phyloP scores from a whole-genome alignment of 2,113 vertebrate genomes.

The Tyrannus savana region DNA sequence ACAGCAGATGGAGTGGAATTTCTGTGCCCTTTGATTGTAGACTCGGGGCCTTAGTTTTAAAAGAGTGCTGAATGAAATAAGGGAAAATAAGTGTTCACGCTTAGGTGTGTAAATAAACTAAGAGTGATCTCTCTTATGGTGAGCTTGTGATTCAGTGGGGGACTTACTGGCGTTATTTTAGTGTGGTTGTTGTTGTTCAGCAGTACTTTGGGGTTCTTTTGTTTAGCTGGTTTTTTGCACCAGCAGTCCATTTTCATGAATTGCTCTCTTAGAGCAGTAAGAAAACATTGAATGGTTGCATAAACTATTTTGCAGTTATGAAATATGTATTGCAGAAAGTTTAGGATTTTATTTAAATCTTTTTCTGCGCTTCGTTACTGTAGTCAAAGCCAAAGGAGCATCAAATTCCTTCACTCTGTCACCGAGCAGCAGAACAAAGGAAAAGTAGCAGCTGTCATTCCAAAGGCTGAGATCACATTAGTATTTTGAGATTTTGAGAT shows the following conservation, averaged over 20 bases:
- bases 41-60: neutral
- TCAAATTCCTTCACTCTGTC: neutral
- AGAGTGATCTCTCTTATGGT: neutral
- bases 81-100: neutral
- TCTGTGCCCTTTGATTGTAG: conserved; percentile 17
- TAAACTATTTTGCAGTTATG: neutral
- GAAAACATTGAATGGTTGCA: neutral
- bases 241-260: neutral
- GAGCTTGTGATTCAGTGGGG: neutral
- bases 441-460: neutral
- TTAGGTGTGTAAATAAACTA: conserved; percentile 22
- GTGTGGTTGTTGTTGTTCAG: neutral
- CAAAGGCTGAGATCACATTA: neutral
- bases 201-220: neutral
- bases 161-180: neutral
- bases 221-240: neutral
- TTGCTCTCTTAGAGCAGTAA: conserved; percentile 42
- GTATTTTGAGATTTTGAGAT: neutral
- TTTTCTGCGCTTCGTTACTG: neutral
- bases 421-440: neutral
- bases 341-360: neutral
- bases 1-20: neutral
- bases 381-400: neutral
- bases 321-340: neutral
- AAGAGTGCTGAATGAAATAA: neutral